Evolutionary conservation across 2,888 invertebrate genomes (phyloP), one percentile per base, ranked within the genome.

Genomic region (Nipponacmea schrenckii): DNA sequence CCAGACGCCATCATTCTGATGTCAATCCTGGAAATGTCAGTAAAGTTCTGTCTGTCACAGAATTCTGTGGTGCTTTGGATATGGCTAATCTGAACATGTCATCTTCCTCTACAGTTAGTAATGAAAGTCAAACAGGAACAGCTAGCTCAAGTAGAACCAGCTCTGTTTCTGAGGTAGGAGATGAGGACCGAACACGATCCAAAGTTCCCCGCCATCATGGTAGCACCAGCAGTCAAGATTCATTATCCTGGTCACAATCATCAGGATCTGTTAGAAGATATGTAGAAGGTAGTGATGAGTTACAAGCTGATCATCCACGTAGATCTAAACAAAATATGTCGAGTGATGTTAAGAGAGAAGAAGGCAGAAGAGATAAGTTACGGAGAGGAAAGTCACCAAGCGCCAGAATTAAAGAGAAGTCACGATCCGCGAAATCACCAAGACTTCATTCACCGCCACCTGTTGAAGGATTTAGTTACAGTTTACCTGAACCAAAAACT

Each of bases 361-460:
- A 84, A 45, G 82, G 82, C 24, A 82, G 83, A 67, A 77, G 79
- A 39, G 82, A 81, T 72, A 76, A 74, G 72, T 72, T 76, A 74
- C 63, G 80, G 12, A 70, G 81, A 50, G 83, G 81, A 14, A 85
- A 84, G 76, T 84, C 88, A 12, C 88, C 88, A 10, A 87, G 87
- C 79, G 84, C 85, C 45, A 83, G 84, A 73, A 78, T 88, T 27
- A 86, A 83, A 76, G 87, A 87, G 27, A 82, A 84, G 68, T 79
- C 86, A 10, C 74, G 86, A n/a, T 79, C 78, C 2, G 56, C 83
- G 14, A 85, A 85, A 72, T 80, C 84, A 20, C 85, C 85, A 5
- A 79, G 84, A 46, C 78, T 83, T 26, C 80, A 81, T 64, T 87
- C 86, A 15, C 86, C 86, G 15, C 85, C 86, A 2, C 83, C 82